Evolutionary conservation across 2,797 vertebrate genomes (phyloP).

Genomic region (Xiphophorus birchmanni): DNA sequence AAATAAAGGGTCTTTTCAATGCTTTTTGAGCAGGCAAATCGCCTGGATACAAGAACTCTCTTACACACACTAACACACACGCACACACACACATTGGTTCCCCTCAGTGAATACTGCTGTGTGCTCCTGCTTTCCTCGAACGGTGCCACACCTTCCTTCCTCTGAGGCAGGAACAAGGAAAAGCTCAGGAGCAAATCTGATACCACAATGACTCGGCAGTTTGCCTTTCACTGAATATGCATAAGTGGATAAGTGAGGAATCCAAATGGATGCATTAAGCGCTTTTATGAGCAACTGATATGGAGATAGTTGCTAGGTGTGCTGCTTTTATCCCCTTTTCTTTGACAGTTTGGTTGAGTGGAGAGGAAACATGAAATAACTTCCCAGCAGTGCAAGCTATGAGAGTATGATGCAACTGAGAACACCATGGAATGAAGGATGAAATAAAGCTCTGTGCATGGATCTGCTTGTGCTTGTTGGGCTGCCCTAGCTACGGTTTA

Average conservation of each 20-base stretch:
- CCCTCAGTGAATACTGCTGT: constrained; percentile 38
- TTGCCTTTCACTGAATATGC: constrained; percentile 65
- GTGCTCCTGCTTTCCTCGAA: constrained; percentile 36
- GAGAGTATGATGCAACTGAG: constrained; percentile 38
- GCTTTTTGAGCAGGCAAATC: constrained; percentile 40
- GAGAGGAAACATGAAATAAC: constrained; percentile 27
- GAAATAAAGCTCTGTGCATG: constrained; percentile 30
- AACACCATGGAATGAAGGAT: constrained; percentile 32
- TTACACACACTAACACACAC: constrained; percentile 5
- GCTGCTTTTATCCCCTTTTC: not conserved
- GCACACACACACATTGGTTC: constrained; percentile 2
- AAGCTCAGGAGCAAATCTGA: constrained; percentile 55
- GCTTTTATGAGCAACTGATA: constrained; percentile 21
- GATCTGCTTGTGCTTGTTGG: constrained; percentile 26
- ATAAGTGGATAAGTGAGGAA: constrained; percentile 45
- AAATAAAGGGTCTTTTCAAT: constrained; percentile 47
- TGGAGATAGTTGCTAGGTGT: constrained; percentile 23
- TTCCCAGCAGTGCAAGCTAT: constrained; percentile 1
- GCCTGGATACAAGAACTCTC: constrained; percentile 13
- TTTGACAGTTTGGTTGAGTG: not conserved
- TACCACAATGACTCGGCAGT: constrained; percentile 64
- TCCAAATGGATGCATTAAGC: constrained; percentile 35
- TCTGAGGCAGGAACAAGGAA: constrained; percentile 28
- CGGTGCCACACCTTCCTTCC: constrained; percentile 32
- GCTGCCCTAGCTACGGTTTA: constrained; percentile 34